Base-by-base conservation (phyloP, 1,140 invertebrate species). In the Lasaia peninsularis region DNA sequence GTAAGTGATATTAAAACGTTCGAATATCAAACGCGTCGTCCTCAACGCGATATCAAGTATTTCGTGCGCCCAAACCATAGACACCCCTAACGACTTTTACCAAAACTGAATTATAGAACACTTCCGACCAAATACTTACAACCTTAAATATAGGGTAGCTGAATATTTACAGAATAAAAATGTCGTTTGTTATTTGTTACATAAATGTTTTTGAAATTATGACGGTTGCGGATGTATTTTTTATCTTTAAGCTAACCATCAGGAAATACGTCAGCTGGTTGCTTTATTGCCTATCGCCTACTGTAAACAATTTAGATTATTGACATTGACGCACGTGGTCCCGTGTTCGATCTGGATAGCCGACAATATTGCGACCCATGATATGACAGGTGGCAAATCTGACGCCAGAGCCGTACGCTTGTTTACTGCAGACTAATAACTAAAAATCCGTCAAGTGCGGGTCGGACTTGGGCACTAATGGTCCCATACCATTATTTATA, bases 41-140 rank as follows among this genome's bases (percentile, higher is more conserved):
- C 37, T 32, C 33, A 69, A 12, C 60, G 24, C 8, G 56, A 63
- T 28, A 7, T 32, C 14, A 5, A 11, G 2, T 12, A 50, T 65
- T 54, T 57, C 58, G 63, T 68, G 62, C 56, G 58, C 56, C 53
- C 58, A 52, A 49, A 62, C 61, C 54, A 44, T 68, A 67, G 59
- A 67, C 62, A 66, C 35, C 66, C 69, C 67, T 71, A 78, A 78
- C 75, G 73, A 71, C 68, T 33, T 33, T 52, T 44, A 44, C 52
- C 44, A 50, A 53, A 67, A 52, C 56, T 66, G 64, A 67, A 63
- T 55, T 64, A 33, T 31, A 40, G 34, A 33, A 54, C 60, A 60
- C 71, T 80, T 80, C 77, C 74, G 77, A 68, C 64, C 64, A 69
- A 74, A 70, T 65, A 63, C 14, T 44, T 40, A 67, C 65, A 56